Evolutionary conservation across 2,888 invertebrate species (phyloP).

Genomic region (Dyspetes luteomarginatus): DNA sequence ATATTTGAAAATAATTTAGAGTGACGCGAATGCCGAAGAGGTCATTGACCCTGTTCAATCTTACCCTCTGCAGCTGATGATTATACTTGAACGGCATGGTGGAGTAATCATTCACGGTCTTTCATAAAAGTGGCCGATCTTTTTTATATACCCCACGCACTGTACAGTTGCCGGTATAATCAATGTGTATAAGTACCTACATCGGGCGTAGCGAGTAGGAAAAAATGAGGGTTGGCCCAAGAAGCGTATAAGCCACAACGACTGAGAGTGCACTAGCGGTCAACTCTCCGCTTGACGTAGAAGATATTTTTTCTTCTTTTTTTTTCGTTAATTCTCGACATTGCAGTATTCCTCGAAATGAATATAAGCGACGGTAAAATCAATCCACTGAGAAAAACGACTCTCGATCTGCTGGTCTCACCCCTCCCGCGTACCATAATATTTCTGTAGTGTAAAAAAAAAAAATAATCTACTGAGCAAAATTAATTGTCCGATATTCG

Average conservation of each 20-base stretch:
- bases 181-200: background rate
- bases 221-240: background rate
- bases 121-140: background rate
- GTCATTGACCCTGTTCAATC: no score
- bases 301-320: background rate
- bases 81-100: no score
- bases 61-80: no score
- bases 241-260: background rate
- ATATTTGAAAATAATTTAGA: no score
- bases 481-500: background rate
- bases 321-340: background rate
- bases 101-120: background rate
- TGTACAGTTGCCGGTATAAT: background rate
- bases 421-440: background rate
- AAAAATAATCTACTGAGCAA: background rate
- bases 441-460: background rate
- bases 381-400: background rate
- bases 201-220: background rate
- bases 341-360: conserved; percentile 20
- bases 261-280: conserved; percentile 1
- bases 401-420: background rate
- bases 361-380: background rate
- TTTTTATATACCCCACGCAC: background rate
- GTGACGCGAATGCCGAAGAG: no score
- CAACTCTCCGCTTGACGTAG: conserved; percentile 3